Percentiles rank a stretch among this genome's conserved stretches.
phyloP scores from a whole-genome alignment of 2,888 invertebrate genomes.

The Brassicogethes aeneus region DNA sequence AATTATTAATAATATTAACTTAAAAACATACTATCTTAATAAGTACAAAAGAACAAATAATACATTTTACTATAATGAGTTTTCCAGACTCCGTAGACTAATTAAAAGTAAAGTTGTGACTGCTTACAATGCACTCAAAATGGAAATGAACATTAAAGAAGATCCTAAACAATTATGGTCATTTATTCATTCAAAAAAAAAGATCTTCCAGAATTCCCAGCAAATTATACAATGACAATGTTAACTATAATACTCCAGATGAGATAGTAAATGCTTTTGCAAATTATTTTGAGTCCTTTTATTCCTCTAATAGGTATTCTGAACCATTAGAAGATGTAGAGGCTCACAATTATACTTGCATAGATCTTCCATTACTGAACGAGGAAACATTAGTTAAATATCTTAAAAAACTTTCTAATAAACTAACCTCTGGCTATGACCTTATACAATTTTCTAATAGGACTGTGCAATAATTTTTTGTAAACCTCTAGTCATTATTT shows the following conservation, averaged over 20 bases:
- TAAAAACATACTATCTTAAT: too few species aligned
- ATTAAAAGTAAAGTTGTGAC: too few species aligned
- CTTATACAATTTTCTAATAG: conserved; percentile 1
- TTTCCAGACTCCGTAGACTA: too few species aligned
- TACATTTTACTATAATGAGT: too few species aligned
- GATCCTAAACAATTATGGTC: background rate
- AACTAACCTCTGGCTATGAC: conserved; percentile 1
- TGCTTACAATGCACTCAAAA: too few species aligned
- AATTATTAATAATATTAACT: too few species aligned
- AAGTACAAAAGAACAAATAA: too few species aligned
- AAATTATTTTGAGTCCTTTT: conserved; percentile 6
- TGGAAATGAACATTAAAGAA: too few species aligned
- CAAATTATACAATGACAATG: conserved; percentile 1
- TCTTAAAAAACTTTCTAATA: background rate
- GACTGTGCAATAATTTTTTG: conserved; percentile 4
- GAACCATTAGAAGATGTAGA: background rate
- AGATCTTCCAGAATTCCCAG: conserved; percentile 5
- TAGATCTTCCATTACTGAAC: background rate
- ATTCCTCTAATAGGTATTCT: background rate
- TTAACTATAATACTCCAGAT: background rate
- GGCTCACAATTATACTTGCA: background rate
- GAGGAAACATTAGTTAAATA: background rate
- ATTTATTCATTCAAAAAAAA: conserved; percentile 3
- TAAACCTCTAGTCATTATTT: conserved; percentile 1
- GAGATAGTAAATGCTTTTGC: conserved; percentile 6